Evolutionary conservation across 2,797 vertebrate genomes (phyloP).

Genomic region (Triplophysa yarkandensis): DNA sequence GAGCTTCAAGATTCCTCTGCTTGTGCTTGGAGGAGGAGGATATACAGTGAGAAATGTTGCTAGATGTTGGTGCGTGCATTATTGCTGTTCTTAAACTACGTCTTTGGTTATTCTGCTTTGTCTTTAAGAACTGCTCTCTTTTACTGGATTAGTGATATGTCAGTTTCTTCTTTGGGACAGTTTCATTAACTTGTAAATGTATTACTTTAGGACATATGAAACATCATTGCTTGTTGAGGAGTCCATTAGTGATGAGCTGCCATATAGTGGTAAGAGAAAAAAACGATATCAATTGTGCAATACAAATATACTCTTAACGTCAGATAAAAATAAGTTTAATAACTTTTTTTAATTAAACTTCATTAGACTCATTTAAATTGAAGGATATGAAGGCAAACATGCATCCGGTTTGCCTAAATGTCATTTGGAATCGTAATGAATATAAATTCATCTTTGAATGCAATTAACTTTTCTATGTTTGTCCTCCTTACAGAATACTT

Average conservation of each 20-base stretch:
- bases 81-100: background rate
- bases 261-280: conserved; percentile 84
- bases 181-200: conserved; percentile 5
- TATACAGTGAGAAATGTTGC: conserved; percentile 98
- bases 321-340: too few species aligned
- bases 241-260: conserved; percentile 94
- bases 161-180: background rate
- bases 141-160: background rate
- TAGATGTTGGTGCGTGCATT: conserved; percentile 87
- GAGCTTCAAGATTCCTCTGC: conserved; percentile 93
- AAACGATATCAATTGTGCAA: background rate
- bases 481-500: conserved; percentile 85
- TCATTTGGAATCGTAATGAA: too few species aligned
- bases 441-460: too few species aligned
- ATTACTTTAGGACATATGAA: conserved; percentile 88
- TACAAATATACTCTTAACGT: background rate
- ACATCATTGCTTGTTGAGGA: conserved; percentile 93
- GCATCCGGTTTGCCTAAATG: too few species aligned
- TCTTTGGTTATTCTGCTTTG: too few species aligned
- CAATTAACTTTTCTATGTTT: background rate
- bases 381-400: too few species aligned
- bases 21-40: conserved; percentile 95
- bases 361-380: too few species aligned
- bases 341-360: too few species aligned
- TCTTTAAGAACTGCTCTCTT: too few species aligned